Base-by-base conservation (phyloP, 2,888 invertebrate species). In the Trichogramma dendrolimi region DNA sequence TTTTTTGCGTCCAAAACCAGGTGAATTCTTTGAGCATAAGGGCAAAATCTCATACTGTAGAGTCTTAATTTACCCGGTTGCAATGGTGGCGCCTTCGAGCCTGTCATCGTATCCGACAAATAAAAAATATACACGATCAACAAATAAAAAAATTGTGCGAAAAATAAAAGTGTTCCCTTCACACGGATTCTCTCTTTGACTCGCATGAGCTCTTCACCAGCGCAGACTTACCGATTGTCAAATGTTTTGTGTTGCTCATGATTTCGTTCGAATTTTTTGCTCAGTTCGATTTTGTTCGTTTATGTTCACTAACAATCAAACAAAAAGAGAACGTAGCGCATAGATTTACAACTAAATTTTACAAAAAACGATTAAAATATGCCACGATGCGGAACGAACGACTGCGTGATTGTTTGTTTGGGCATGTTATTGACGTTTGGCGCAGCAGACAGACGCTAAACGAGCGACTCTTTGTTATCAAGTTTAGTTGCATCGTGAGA, bases 21-120 rank as follows among this genome's bases (percentile, higher is more conserved):
- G 27, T 81, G 71, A 47, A 81, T 76, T 58, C 82, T 72, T 61
- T 82, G 81, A 5, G 81, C 79, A 64, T 73, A 82, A 4, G 83
- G 82, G 70, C 82, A 83, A 67, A 79, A 82, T 64, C 78, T 67
- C 82, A 82, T 82, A 59, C 76, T 79, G 70, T 82, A 83, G n/a
- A 83, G 68, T 40, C 82, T 75, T 46, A 70, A 69, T 41, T 71
- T 70, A 50, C 71, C 73, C 54, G 71, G 68, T 5, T 72, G 60
- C 56, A 70, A 59, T 6, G 70, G 64, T n/a, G 75, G 75, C 52
- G 71, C 70, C 27, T 69, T 66, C 4, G 75, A 74, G 49, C 72
- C 75, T 75, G 47, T 14, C 6, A 42, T 49, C 8, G 4, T 4
- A 54, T 43, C 44, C 6, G n/a, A 55, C 8, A 47, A 47, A 52